A percentile compares a stretch with the other conserved stretches of the same genome.
These are phyloP conservation scores for Mormyrops boulengeri DNA, from an alignment of 2,797 vertebrate species.

Conservation along the genomic window DNA sequence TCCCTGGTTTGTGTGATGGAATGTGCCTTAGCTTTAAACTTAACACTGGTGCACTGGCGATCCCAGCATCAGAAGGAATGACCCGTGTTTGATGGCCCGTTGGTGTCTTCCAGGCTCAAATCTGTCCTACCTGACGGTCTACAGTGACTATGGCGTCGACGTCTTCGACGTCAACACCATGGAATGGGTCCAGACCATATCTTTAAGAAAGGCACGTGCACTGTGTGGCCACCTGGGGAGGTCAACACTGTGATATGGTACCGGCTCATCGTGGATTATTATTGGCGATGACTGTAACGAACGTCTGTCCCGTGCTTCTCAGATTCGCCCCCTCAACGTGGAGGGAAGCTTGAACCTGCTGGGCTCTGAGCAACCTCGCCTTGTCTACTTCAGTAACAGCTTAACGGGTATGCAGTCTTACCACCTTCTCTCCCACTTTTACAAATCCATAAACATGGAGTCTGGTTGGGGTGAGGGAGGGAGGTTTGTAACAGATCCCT, in stretches of 20 bases:
- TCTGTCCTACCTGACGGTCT: slow-evolving; percentile 80
- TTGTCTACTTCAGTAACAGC: slow-evolving; percentile 86
- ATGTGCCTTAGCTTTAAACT: not conserved
- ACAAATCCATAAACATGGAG: not conserved
- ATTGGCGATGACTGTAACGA: not conserved
- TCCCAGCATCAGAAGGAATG: not conserved
- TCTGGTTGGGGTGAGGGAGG: not conserved
- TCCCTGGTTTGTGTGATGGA: not conserved
- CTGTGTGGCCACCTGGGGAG: not conserved
- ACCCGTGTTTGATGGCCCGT: not conserved
- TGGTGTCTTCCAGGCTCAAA: slow-evolving; percentile 69
- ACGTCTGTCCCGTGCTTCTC: slow-evolving; percentile 23
- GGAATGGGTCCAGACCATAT: slow-evolving; percentile 94
- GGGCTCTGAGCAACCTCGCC: slow-evolving; percentile 76
- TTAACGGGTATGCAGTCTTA: slow-evolving; percentile 54
- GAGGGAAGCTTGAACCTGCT: slow-evolving; percentile 87
- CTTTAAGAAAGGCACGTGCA: slow-evolving; percentile 74
- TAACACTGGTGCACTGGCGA: not conserved
- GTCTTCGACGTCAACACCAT: slow-evolving; percentile 84
- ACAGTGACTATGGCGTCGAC: slow-evolving; percentile 88
- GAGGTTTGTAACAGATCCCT: not conserved
- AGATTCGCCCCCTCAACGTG: slow-evolving; percentile 85
- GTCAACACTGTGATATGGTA: not conserved
- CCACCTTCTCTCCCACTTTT: not conserved
- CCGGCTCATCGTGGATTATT: not conserved